These are phyloP conservation scores for Lophotis ruficrista DNA, from an alignment of 2,113 vertebrate species.

Conservation along the genomic window DNA sequence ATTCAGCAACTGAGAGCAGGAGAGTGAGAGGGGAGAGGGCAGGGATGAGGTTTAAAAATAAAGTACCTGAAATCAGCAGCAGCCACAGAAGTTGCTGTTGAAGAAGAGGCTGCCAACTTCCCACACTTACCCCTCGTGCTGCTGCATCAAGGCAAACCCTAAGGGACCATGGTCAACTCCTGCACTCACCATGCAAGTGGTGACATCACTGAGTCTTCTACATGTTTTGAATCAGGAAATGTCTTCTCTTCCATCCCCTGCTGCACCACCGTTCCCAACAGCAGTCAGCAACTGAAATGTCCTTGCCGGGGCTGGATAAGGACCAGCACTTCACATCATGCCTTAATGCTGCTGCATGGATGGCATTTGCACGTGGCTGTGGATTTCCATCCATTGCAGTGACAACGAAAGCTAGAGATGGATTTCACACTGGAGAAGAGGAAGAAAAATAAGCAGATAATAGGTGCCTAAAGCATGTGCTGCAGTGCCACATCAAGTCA, in stretches of 20 bases:
- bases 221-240: background rate
- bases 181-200: background rate
- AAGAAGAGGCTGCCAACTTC: background rate
- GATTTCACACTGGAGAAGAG: background rate
- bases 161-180: background rate
- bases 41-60: background rate
- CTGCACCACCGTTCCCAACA: background rate
- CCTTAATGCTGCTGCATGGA: background rate
- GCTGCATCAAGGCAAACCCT: background rate
- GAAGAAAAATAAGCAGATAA: background rate
- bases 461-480: background rate
- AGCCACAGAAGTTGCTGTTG: background rate
- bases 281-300: background rate
- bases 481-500: background rate
- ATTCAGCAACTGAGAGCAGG: background rate
- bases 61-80: background rate
- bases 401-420: background rate
- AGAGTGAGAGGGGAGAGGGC: background rate
- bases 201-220: background rate
- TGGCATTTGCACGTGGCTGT: accelerated
- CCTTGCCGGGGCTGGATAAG: background rate
- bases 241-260: background rate
- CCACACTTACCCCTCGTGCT: background rate
- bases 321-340: background rate
- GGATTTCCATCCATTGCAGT: background rate